Evolutionary conservation across 2,113 vertebrate genomes (phyloP), one percentile per base, ranked within the genome.

Genomic region (Neolamprologus sp.): DNA sequence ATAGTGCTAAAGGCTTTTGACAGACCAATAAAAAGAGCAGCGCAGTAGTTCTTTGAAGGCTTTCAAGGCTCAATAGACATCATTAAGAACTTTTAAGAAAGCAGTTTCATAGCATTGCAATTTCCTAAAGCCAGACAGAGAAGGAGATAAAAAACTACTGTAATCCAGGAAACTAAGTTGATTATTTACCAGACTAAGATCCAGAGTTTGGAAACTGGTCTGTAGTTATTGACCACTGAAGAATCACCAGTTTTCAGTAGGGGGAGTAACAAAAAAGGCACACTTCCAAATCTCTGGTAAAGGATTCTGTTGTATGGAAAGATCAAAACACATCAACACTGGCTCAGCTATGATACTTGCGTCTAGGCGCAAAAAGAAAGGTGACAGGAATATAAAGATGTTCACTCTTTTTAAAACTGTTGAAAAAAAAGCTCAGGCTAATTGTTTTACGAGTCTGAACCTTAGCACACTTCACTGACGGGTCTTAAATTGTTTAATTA

Each of bases 311-410:
- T 68, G 33, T 21, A 21, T 40, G 19, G 63, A 68, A 40, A 40
- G 33, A 21, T 40, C 0, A 68, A 68, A 40, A 21, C 5, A 0
- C 7, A 21, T 68, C 19, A 40, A 68, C 63, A 8, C 0, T 37
- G 0, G 63, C 33, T 40, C 19, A 68, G 63, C 19, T 37, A 21
- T 21, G 19, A 68, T 0, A 4, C 0, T 40, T 21, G 19, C 0
- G 0, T 31, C 28, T 0, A 60, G 28, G 9, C 9, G 2, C 5
- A 17, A 33, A 33, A 60, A 17, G 33, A 40, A n/a, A 60, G 57
- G 8, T 10, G 57, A 31, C 5, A 60, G 8, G 57, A 60, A 60
- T 60, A 60, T 31, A 60, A 31, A 31, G 14, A 31, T 60, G 5
- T 60, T 10, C 28, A 60, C 26, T 60, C 14, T 60, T 31, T 60